Conservation (phyloP, 2,797 vertebrate genomes). For the Simalia tracyae region DNA sequence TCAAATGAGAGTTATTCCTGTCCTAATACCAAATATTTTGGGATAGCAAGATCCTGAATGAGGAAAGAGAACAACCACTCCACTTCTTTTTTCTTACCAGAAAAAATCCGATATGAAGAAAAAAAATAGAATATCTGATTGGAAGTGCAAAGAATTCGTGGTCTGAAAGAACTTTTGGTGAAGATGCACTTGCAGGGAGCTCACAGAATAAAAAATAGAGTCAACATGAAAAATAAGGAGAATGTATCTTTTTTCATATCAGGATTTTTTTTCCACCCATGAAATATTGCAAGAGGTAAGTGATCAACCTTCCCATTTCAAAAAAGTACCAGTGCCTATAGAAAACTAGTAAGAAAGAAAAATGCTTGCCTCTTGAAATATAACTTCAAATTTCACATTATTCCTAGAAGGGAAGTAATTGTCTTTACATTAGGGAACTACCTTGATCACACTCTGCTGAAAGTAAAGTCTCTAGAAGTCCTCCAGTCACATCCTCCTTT, state of each 20-base stretch:
- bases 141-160: neutral
- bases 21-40: neutral
- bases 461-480: slow-evolving; percentile 14
- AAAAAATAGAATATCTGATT: neutral
- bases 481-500: slow-evolving; percentile 30
- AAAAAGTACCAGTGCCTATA: neutral
- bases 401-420: neutral
- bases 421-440: neutral
- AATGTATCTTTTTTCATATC: neutral
- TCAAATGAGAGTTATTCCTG: neutral
- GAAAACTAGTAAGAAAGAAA: neutral
- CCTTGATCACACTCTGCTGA: neutral
- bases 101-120: neutral
- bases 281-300: neutral
- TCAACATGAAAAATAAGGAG: neutral
- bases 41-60: neutral
- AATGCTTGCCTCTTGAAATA: neutral
- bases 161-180: neutral
- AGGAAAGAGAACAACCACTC: neutral
- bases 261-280: neutral
- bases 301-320: neutral
- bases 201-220: neutral
- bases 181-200: neutral
- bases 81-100: neutral
- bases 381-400: neutral